These are phyloP conservation scores for Limnephilus lunatus DNA, from an alignment of 2,888 invertebrate genomes.

Conservation along the genomic window DNA sequence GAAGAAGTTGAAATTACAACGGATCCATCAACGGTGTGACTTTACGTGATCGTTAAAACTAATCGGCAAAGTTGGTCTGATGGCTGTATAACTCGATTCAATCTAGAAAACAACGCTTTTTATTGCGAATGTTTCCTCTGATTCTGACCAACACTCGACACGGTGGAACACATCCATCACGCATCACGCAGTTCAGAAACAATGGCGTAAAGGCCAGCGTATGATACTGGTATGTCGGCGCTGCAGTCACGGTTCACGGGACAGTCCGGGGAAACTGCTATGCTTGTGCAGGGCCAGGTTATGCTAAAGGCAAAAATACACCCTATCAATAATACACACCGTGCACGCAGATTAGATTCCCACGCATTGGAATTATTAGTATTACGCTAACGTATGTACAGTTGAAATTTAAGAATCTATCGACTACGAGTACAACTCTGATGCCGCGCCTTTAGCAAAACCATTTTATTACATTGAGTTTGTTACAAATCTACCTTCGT, in stretches of 20 bases:
- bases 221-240: background rate
- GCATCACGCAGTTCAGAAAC: background rate
- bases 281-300: background rate
- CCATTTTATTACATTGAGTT: too few species aligned
- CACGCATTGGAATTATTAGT: conserved; percentile 7
- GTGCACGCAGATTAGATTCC: background rate
- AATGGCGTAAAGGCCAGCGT: background rate
- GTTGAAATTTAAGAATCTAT: too few species aligned
- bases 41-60: too few species aligned
- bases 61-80: background rate
- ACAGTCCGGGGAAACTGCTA: background rate
- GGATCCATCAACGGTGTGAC: too few species aligned
- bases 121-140: background rate
- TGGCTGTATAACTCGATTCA: background rate
- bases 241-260: conserved; percentile 7
- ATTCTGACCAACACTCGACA: background rate
- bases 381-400: too few species aligned
- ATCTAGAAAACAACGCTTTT: background rate
- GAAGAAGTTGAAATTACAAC: background rate
- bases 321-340: conserved; percentile 8
- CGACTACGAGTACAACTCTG: too few species aligned
- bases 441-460: too few species aligned
- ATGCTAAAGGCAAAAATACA: conserved; percentile 18
- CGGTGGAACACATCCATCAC: background rate
- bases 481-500: too few species aligned